Conservation (phyloP, 2,797 vertebrate species). For the Ctenochaetus hawaiiensis region DNA sequence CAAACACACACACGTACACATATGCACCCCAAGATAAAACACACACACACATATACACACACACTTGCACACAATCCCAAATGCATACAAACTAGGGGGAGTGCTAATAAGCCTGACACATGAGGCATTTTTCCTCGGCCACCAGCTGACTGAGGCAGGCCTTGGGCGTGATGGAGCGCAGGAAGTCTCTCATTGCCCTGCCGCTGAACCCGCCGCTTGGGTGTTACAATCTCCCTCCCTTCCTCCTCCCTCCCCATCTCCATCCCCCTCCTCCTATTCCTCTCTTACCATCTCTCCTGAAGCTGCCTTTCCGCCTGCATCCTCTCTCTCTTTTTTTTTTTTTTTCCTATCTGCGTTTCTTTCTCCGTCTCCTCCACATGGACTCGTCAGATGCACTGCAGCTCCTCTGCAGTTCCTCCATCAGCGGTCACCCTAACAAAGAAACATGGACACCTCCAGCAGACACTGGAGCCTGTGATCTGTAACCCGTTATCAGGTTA, state of each 20-base stretch:
- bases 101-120: conserved; percentile 89
- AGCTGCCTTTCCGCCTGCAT: conserved; percentile 62
- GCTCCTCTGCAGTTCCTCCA: conserved; percentile 75
- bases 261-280: conserved; percentile 58
- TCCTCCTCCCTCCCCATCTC: conserved; percentile 51
- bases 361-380: conserved; percentile 36
- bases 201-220: conserved; percentile 86
- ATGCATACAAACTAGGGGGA: conserved; percentile 83
- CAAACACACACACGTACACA: conserved; percentile 29
- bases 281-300: conserved; percentile 59
- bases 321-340: conserved; percentile 35
- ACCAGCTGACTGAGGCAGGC: conserved; percentile 90
- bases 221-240: conserved; percentile 78
- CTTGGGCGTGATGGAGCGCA: conserved; percentile 89
- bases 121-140: conserved; percentile 86
- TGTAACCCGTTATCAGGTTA: conserved; percentile 60
- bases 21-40: conserved; percentile 25
- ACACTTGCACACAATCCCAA: conserved; percentile 66
- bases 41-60: conserved; percentile 36
- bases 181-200: conserved; percentile 90
- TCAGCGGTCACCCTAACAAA: conserved; percentile 76
- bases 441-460: conserved; percentile 73
- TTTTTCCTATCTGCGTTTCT: conserved; percentile 13
- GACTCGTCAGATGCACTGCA: conserved; percentile 66
- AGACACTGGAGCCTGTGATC: conserved; percentile 38